Percentiles rank a stretch among this genome's conserved stretches.
These are phyloP conservation scores for Lagocephalus sceleratus DNA, from an alignment of 2,797 vertebrate genomes.

Conservation along the genomic window DNA sequence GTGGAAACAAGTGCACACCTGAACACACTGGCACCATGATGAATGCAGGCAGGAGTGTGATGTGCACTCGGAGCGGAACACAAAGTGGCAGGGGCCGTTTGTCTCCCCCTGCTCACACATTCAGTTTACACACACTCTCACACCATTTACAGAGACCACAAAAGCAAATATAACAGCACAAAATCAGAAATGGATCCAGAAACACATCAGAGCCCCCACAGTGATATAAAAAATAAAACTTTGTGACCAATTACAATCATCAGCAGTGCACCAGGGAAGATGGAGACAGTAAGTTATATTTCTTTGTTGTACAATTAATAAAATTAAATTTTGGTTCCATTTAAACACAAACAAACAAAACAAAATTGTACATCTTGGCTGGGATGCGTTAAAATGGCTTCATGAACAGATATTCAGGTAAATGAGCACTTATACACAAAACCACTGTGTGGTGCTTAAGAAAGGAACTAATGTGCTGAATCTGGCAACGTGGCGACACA, in stretches of 20 bases:
- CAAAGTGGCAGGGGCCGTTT: conserved; percentile 11
- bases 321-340: too few species aligned
- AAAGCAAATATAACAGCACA: conserved; percentile 26
- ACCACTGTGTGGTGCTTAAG: too few species aligned
- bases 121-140: neutral
- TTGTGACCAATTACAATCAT: conserved; percentile 52
- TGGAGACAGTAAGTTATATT: conserved; percentile 6
- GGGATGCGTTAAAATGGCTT: too few species aligned
- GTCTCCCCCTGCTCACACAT: conserved; percentile 5
- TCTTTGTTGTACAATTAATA: neutral
- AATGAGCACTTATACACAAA: too few species aligned
- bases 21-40: conserved; percentile 58
- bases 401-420: too few species aligned
- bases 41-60: conserved; percentile 38
- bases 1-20: conserved; percentile 44
- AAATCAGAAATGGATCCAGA: conserved; percentile 24
- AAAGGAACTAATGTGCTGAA: conserved; percentile 1
- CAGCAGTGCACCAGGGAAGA: conserved; percentile 56
- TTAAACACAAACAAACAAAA: too few species aligned
- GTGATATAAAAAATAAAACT: conserved; percentile 50
- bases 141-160: conserved; percentile 11
- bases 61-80: conserved; percentile 30
- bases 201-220: conserved; percentile 22
- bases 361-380: too few species aligned
- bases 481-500: conserved; percentile 40